Percentiles rank a stretch among this genome's conserved stretches.
Evolutionary conservation across 1,140 invertebrate species (phyloP).

Genomic region (Anastrepha obliqua): DNA sequence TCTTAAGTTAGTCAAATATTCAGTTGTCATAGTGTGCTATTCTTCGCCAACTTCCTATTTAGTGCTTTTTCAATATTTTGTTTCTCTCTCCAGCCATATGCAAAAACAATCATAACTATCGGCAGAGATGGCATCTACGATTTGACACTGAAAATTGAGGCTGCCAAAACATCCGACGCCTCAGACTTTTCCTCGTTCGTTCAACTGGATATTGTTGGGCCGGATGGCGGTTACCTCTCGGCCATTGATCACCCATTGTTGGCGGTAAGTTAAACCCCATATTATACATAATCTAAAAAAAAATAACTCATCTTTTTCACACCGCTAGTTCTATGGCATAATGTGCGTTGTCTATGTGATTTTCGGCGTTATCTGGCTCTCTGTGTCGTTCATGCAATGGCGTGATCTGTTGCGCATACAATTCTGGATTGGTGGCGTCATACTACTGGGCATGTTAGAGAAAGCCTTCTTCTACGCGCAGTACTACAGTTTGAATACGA

Average conservation of each 20-base stretch:
- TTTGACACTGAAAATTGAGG: slow-evolving; percentile 73
- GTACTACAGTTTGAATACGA: slow-evolving; percentile 87
- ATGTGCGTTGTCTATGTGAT: slow-evolving; percentile 93
- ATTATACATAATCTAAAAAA: slow-evolving; percentile 52
- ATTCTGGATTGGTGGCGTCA: slow-evolving; percentile 95
- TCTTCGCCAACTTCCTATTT: too few species aligned
- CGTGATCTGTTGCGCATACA: slow-evolving; percentile 93
- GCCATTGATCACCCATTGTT: slow-evolving; percentile 85
- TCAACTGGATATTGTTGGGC: slow-evolving; percentile 80
- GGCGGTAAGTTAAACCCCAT: slow-evolving; percentile 75
- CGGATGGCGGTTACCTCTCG: slow-evolving; percentile 84
- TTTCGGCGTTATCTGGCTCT: slow-evolving; percentile 88
- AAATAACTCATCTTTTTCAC: slow-evolving; percentile 5
- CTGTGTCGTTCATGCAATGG: slow-evolving; percentile 91
- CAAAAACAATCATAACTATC: slow-evolving; percentile 73
- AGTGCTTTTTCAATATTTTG: slow-evolving; percentile 30
- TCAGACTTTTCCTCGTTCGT: slow-evolving; percentile 76
- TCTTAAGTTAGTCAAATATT: too few species aligned
- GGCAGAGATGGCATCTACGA: slow-evolving; percentile 77
- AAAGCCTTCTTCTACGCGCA: slow-evolving; percentile 93
- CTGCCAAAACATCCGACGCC: slow-evolving; percentile 57
- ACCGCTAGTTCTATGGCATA: slow-evolving; percentile 87
- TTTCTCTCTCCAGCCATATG: slow-evolving; percentile 60
- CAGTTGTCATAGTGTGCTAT: too few species aligned
- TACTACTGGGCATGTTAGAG: slow-evolving; percentile 89